Evolutionary conservation across 2,888 invertebrate species (phyloP).

Genomic region (Ophioninae sp.): DNA sequence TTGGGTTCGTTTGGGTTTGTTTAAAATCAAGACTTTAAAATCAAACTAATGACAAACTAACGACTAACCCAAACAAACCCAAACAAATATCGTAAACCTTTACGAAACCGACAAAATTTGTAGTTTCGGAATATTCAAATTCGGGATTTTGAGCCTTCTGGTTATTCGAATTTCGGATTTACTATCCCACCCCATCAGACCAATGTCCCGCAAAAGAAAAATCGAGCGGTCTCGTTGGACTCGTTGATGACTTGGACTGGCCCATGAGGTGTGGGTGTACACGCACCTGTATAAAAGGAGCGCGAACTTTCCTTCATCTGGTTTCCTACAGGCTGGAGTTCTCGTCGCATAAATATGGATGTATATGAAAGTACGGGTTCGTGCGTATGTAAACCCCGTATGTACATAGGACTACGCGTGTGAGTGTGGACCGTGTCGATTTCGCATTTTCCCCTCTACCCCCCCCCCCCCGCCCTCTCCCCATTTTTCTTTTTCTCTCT

Average conservation of each 20-base stretch:
- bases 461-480: neutral
- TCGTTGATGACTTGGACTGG: neutral
- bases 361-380: neutral
- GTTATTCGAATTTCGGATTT: no score
- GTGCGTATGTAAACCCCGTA: neutral
- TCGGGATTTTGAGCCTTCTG: no score
- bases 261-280: neutral
- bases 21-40: no score
- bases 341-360: neutral
- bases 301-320: constrained; percentile 12
- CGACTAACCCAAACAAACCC: no score
- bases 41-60: no score
- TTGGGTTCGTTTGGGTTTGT: no score
- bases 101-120: no score
- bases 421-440: constrained; percentile 20
- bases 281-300: neutral
- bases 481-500: neutral
- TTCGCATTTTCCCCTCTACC: constrained; percentile 37
- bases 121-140: no score
- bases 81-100: no score
- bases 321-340: neutral
- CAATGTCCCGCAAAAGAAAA: neutral
- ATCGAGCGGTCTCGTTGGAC: neutral
- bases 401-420: neutral
- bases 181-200: no score